Conservation (phyloP, 1,140 invertebrate species). For the Drosophila mayri region DNA sequence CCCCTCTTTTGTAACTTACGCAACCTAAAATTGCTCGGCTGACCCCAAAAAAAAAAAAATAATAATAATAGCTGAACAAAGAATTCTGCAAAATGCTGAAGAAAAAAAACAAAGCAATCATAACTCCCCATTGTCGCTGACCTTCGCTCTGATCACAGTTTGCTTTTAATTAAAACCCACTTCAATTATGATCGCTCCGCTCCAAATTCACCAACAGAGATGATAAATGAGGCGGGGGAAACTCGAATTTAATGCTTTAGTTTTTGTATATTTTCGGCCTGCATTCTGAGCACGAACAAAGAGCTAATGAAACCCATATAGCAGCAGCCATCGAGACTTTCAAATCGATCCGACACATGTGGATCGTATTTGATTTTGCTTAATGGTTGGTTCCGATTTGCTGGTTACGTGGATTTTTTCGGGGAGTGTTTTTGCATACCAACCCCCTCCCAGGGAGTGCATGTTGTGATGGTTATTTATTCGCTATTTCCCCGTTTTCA, state of each 20-base stretch:
- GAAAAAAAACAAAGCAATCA: slow-evolving; percentile 54
- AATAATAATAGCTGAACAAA: slow-evolving; percentile 39
- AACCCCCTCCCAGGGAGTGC: slow-evolving; percentile 22
- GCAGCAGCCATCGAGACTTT: slow-evolving; percentile 19
- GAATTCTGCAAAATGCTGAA: slow-evolving; percentile 59
- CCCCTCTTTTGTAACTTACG: slow-evolving; percentile 61
- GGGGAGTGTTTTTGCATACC: slow-evolving; percentile 52
- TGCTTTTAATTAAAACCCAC: slow-evolving; percentile 71
- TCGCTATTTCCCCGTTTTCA: slow-evolving; percentile 35
- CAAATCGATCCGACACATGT: slow-evolving; percentile 42
- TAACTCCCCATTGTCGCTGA: slow-evolving; percentile 61
- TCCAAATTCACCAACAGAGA: slow-evolving; percentile 63
- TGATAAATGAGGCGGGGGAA: slow-evolving; percentile 68
- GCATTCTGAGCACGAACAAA: slow-evolving; percentile 48
- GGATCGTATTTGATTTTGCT: slow-evolving; percentile 28
- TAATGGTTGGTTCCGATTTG: slow-evolving; percentile 48
- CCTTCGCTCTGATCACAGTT: slow-evolving; percentile 57
- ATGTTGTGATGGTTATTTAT: slow-evolving; percentile 35
- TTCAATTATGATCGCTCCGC: slow-evolving; percentile 64
- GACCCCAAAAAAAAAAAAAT: slow-evolving; percentile 53
- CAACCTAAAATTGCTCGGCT: slow-evolving; percentile 49
- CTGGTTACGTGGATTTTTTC: slow-evolving; percentile 21
- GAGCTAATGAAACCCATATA: slow-evolving; percentile 39
- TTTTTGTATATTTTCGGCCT: slow-evolving; percentile 15
- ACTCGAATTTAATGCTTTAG: slow-evolving; percentile 31